phyloP scores from a whole-genome alignment of 2,797 vertebrate species.

The Avahi laniger region DNA sequence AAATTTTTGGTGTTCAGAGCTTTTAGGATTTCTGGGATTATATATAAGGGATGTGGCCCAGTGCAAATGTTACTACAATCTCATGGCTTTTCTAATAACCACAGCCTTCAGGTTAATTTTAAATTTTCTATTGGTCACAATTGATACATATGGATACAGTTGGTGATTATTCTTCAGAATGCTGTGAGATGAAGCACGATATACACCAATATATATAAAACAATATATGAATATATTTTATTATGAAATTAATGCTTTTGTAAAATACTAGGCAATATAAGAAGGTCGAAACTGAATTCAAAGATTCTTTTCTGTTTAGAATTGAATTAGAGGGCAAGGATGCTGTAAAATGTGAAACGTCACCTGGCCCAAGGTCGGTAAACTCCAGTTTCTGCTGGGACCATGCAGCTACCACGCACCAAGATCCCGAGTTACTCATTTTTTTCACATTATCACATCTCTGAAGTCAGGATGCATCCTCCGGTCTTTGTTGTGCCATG shows the following conservation, averaged over 20 bases:
- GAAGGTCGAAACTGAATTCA: background rate
- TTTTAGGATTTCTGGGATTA: background rate
- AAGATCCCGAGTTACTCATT: rapidly evolving
- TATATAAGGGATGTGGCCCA: background rate
- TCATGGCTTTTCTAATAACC: background rate
- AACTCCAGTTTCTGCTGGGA: background rate
- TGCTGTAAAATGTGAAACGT: rapidly evolving
- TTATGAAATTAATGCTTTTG: background rate
- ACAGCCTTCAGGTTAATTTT: background rate
- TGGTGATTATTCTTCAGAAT: background rate
- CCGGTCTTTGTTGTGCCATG: rapidly evolving
- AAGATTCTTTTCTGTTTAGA: background rate
- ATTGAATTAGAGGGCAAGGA: background rate
- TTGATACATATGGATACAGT: background rate
- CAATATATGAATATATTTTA: background rate
- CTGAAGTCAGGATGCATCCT: too few relatives aligned
- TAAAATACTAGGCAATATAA: background rate
- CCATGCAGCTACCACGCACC: rapidly evolving
- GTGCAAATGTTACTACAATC: background rate
- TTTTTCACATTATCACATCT: rapidly evolving
- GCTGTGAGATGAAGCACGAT: background rate
- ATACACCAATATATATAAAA: background rate
- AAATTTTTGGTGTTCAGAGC: background rate
- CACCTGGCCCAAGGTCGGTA: background rate
- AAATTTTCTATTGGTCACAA: background rate